phyloP scores from a whole-genome alignment of 2,888 invertebrate species.

The Meteorus cinctellus region DNA sequence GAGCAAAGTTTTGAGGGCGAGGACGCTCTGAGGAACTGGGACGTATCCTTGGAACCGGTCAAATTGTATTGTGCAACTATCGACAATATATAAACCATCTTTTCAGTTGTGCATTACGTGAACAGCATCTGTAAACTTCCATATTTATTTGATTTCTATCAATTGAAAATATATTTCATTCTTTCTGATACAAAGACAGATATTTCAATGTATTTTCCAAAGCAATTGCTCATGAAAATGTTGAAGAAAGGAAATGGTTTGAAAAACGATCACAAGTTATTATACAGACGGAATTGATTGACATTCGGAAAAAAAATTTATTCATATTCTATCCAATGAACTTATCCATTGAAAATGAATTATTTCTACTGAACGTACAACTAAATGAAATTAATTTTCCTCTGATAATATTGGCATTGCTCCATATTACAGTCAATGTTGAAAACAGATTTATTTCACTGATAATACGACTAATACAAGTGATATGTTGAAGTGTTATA shows the following conservation, averaged over 20 bases:
- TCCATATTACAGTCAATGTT: too few species aligned
- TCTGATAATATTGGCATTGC: too few species aligned
- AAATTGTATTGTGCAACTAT: slow-evolving; percentile 30
- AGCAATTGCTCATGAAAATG: neutral
- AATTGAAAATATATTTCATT: neutral
- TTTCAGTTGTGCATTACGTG: slow-evolving; percentile 16
- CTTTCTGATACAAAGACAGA: neutral
- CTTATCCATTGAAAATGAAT: too few species aligned
- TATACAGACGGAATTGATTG: too few species aligned
- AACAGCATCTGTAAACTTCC: slow-evolving; percentile 2
- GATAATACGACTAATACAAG: too few species aligned
- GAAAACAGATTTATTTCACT: too few species aligned
- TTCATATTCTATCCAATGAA: too few species aligned
- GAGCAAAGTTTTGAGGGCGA: slow-evolving; percentile 47
- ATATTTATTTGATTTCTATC: slow-evolving; percentile 11
- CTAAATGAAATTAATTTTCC: too few species aligned
- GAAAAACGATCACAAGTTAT: neutral
- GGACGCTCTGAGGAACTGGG: slow-evolving; percentile 51
- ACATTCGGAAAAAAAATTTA: too few species aligned
- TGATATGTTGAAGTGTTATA: too few species aligned
- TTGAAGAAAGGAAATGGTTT: neutral
- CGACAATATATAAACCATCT: slow-evolving; percentile 1
- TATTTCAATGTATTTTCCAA: too few species aligned
- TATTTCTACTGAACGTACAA: too few species aligned
- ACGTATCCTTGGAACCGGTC: slow-evolving; percentile 41